Percentiles rank a stretch among this genome's conserved stretches.
Evolutionary conservation across 2,113 vertebrate genomes (phyloP).

Genomic region (Aegotheles bennettii): DNA sequence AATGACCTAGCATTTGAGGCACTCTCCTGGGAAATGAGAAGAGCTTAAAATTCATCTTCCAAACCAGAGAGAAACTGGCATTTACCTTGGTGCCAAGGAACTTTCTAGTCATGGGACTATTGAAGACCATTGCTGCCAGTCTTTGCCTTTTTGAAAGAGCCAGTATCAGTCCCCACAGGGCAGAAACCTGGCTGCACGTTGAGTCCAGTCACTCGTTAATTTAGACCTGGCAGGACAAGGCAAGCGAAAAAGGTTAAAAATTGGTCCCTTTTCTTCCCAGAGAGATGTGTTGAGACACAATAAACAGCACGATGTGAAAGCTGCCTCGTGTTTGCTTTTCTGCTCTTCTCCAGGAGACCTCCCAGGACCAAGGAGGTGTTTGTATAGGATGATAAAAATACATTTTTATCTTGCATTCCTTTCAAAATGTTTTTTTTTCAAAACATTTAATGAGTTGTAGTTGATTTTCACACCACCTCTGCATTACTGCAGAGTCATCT

Average conservation of each 20-base stretch:
- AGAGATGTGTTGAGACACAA: not conserved
- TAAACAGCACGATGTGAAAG: not conserved
- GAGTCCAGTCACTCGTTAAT: not conserved
- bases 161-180: not conserved
- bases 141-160: not conserved
- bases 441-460: not conserved
- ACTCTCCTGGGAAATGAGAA: not conserved
- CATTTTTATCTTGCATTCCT: not conserved
- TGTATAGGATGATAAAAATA: not conserved
- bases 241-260: not conserved
- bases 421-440: not conserved
- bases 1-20: not conserved
- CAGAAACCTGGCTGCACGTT: not conserved
- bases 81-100: not conserved
- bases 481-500: not conserved
- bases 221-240: not conserved
- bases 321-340: not conserved
- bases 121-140: not conserved
- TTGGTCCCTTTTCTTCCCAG: not conserved
- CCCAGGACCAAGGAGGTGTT: not conserved
- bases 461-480: not conserved
- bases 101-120: rapidly evolving
- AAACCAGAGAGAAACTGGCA: not conserved
- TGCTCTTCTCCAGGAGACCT: not conserved
- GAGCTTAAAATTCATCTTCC: not conserved